Base-by-base conservation (phyloP, 1,140 invertebrate genomes). In the Galleria mellonella region DNA sequence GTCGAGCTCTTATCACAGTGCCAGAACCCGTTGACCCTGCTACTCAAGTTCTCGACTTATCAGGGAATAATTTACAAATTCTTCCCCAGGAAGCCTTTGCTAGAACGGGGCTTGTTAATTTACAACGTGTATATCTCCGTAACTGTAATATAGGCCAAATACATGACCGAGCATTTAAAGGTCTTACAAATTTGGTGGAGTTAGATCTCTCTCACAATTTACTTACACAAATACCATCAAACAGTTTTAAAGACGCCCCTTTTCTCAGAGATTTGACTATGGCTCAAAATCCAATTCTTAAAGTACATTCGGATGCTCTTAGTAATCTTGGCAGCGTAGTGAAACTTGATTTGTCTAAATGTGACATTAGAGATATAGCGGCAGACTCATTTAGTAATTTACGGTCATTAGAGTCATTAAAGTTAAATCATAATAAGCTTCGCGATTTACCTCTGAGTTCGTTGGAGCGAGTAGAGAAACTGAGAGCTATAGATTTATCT, bases 1-100 rank as follows among this genome's bases (percentile, higher is more conserved):
- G 95, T 76, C 90, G 93, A 10, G 91, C 89, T 23, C 89, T 97
- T 36, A 94, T 93, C 52, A 91, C 90, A 30, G 92, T 97, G 47
- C 96, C 96, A 0, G 91, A 92, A 46, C 91, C 90, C 50, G 91
- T 97, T 38, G 93, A 96, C 77, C 89, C 92, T 4, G 94, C 93
- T 56, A 97, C 95, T 6, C 96, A 97, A 88, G 95, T 97, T 48
- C 83, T 97, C 58, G 94, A 97, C 79, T 89, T 95, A 72, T 95
- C 94, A 45, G 92, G 92, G 37, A 97, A 97, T 79, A 92, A 95
- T 72, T 88, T 97, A 51, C 92, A 94, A 59, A 91, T 93, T 45
- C 87, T 97, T 29, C 90, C 94, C 6, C 89, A 90, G 32, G 93
- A 96, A 68, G 92, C 92, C 43, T 97, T 97, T 77, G 87, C 91